Evolutionary conservation across 1,140 invertebrate genomes (phyloP).

Genomic region (Cydia pomonella): DNA sequence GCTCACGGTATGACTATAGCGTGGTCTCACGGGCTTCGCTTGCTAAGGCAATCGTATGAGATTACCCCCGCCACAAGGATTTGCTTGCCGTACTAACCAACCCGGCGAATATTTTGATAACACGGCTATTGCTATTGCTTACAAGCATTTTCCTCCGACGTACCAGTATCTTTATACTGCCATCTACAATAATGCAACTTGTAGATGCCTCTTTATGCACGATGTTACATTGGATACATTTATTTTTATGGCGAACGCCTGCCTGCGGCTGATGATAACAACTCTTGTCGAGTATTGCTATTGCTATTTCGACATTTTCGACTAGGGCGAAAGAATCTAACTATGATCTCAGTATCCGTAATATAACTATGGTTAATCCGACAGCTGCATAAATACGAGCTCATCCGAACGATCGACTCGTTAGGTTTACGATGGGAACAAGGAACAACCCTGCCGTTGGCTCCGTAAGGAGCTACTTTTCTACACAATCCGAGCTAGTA

Average conservation of each 20-base stretch:
- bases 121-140: not conserved
- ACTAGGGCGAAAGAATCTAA: not conserved
- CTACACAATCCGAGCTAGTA: not conserved
- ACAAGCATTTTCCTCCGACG: not conserved
- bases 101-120: constrained; percentile 29
- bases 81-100: constrained; percentile 27
- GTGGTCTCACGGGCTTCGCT: constrained; percentile 12
- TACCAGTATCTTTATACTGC: too few species aligned
- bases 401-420: not conserved
- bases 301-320: not conserved
- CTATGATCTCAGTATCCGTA: not conserved
- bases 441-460: not conserved
- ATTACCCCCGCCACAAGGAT: constrained; percentile 29
- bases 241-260: too few species aligned
- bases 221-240: too few species aligned
- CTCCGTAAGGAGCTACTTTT: constrained; percentile 6
- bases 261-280: not conserved
- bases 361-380: not conserved
- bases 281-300: not conserved
- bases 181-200: too few species aligned
- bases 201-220: too few species aligned
- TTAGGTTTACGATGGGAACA: not conserved
- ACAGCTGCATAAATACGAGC: not conserved
- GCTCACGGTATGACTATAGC: not conserved
- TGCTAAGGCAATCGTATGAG: constrained; percentile 28